A percentile compares a stretch with the other conserved stretches of the same genome.
Conservation (phyloP, 2,888 invertebrate genomes). For the Cremastobaeus sp. region DNA sequence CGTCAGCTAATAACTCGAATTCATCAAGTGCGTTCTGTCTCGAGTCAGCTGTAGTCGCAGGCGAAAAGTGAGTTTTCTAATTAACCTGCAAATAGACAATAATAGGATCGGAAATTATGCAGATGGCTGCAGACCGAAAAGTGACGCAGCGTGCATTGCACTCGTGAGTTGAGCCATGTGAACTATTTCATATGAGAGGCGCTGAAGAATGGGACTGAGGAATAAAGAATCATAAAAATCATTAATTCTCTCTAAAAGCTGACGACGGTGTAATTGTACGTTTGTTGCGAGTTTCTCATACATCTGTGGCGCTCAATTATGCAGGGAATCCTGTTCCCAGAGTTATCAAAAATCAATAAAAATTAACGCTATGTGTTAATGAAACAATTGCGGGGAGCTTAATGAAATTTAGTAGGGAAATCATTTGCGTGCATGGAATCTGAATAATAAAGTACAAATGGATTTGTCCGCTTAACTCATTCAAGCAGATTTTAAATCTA, state of each 20-base stretch:
- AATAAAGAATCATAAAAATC: constrained; percentile 53
- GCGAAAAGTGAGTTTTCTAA: too few relatives aligned
- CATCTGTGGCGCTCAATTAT: constrained; percentile 33
- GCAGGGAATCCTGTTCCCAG: constrained; percentile 23
- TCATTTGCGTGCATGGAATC: too few relatives aligned
- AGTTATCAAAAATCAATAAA: constrained; percentile 35
- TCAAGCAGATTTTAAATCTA: too few relatives aligned
- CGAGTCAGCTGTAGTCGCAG: too few relatives aligned
- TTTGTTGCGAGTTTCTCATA: constrained; percentile 40
- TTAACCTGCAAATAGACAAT: background rate
- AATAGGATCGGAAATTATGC: constrained; percentile 17
- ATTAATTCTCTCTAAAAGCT: constrained; percentile 48
- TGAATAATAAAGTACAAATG: too few relatives aligned
- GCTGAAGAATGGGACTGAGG: constrained; percentile 21
- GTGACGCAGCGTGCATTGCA: constrained; percentile 22
- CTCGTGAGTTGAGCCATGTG: constrained; percentile 34
- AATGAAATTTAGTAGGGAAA: too few relatives aligned
- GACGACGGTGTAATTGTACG: constrained; percentile 35
- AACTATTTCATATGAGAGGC: constrained; percentile 34
- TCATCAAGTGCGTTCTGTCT: too few relatives aligned
- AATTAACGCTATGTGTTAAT: constrained; percentile 12
- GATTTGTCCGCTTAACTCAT: too few relatives aligned
- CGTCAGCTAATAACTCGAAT: too few relatives aligned
- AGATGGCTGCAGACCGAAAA: constrained; percentile 33
- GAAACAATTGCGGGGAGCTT: constrained; percentile 5